Percentiles rank a stretch among this genome's conserved stretches.
Conservation (phyloP, 2,888 invertebrate genomes). For the Eupithecia centaureata region DNA sequence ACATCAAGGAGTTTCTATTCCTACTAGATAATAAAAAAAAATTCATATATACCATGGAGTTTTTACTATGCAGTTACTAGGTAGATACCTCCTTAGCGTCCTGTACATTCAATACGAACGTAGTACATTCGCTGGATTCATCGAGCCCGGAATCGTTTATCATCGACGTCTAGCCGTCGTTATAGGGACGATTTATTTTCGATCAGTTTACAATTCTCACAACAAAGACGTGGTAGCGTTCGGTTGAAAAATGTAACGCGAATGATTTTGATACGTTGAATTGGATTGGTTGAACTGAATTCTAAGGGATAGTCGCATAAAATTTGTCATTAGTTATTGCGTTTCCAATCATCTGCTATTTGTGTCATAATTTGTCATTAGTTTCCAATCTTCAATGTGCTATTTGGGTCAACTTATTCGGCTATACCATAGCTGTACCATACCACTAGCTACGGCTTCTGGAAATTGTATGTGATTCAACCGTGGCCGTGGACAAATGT, state of each 20-base stretch:
- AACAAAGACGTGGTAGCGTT: constrained; percentile 26
- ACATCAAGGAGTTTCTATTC: not conserved
- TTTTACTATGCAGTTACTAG: not conserved
- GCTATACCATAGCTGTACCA: no score
- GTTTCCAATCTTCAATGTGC: no score
- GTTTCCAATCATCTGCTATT: no score
- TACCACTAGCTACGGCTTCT: no score
- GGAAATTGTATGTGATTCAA: no score
- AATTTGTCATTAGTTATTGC: not conserved
- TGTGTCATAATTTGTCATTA: no score
- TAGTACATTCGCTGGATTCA: constrained; percentile 24
- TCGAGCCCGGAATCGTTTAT: constrained; percentile 33
- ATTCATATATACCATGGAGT: not conserved
- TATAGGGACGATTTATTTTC: constrained; percentile 40
- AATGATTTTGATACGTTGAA: constrained; percentile 2
- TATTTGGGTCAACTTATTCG: no score
- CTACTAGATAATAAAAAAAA: not conserved
- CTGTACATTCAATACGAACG: no score
- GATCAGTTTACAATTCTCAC: constrained; percentile 36
- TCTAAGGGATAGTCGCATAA: not conserved
- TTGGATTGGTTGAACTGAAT: not conserved
- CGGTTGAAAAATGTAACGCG: constrained; percentile 9
- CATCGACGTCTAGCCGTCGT: constrained; percentile 35
- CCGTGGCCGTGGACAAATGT: no score
- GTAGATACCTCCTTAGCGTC: not conserved